Evolutionary conservation across 2,888 invertebrate species (phyloP), one percentile per base, ranked within the genome.

Genomic region (Arenicola marina): DNA sequence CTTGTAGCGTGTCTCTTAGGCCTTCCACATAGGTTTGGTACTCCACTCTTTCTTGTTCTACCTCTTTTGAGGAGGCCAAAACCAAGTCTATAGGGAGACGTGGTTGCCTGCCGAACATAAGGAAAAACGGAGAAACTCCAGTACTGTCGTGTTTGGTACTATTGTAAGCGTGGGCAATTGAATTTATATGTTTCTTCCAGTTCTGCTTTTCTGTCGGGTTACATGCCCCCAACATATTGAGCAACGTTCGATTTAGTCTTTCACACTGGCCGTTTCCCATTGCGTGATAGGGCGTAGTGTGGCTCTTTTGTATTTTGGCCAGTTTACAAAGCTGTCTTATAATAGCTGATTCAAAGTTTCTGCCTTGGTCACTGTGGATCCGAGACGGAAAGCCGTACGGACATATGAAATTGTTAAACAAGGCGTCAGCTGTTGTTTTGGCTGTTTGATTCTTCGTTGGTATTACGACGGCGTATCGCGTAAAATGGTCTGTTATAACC

Each of bases 371-470:
- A 38, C 43, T 38, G 43, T 38, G 43, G 43, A 38, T 38, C 11
- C 43, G 11, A 7, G 48, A 11, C 7, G 48, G 48, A 11, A 11
- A 48, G 7, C 18, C 15, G 24, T 48, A 48, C 11, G 11, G 48
- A 18, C 7, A 7, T 11, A 21, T 48, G 24, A 18, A 21, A 21
- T 48, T 48, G 11, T 48, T 21, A 11, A 48, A 21, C 15, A 48
- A 21, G 21, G 24, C 48, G 7, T 21, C 24, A 18, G 48, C 48
- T 48, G 7, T 21, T 18, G 48, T 48, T 21, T 48, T 48, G 7
- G 48, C 48, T 48, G 48, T 48, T 48, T 48, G 48, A 48, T 48
- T 48, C 18, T 21, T 11, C 21, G 48, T 48, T 48, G 48, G 48
- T 18, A 48, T 21, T 18, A 7, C 48, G 7, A 18, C 7, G 15